Percentiles rank a stretch among this genome's conserved stretches.
phyloP scores from a whole-genome alignment of 2,113 vertebrate species.

The Ahaetulla prasina region DNA sequence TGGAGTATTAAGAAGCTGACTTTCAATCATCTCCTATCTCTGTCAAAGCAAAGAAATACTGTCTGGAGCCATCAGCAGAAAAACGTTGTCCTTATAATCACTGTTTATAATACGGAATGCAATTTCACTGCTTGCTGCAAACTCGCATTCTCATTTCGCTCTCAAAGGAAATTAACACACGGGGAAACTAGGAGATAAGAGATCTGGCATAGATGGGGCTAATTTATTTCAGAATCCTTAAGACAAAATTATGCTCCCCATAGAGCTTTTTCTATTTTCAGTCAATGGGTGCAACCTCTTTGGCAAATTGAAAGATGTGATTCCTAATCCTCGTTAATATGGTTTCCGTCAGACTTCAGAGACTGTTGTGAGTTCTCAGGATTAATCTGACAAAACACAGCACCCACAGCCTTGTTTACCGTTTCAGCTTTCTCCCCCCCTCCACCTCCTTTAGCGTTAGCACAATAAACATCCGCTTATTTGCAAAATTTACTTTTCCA shows the following conservation, averaged over 20 bases:
- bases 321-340: background rate
- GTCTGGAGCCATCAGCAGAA: background rate
- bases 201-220: background rate
- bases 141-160: background rate
- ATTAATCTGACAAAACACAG: background rate
- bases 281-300: background rate
- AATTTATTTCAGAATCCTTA: background rate
- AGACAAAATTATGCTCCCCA: background rate
- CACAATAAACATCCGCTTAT: background rate
- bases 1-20: background rate
- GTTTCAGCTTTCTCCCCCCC: background rate
- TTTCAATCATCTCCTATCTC: background rate
- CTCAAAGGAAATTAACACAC: background rate
- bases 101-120: background rate
- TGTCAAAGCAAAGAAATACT: background rate
- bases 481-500: background rate
- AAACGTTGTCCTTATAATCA: background rate
- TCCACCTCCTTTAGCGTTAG: background rate
- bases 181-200: background rate
- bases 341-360: background rate
- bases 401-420: background rate
- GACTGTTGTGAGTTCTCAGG: background rate
- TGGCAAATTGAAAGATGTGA: background rate
- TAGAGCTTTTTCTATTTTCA: background rate
- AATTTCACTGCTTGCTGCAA: background rate